Conservation (phyloP, 2,797 vertebrate genomes). For the Distichodus sexfasciatus region DNA sequence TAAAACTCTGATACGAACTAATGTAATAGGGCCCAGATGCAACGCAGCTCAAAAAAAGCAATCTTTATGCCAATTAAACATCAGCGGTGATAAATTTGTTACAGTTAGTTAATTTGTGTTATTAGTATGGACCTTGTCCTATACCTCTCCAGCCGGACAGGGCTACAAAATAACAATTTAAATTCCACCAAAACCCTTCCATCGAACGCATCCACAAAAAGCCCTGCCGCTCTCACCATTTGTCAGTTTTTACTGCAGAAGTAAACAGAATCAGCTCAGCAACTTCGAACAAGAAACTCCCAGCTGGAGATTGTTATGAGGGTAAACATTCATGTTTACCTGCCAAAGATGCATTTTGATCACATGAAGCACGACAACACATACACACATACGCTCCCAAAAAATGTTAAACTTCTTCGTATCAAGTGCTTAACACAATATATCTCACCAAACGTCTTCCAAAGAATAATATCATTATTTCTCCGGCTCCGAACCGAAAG, state of each 20-base stretch:
- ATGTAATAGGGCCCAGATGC: conserved; percentile 43
- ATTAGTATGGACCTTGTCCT: conserved; percentile 39
- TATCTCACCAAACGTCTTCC: no score
- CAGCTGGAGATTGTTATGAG: not conserved
- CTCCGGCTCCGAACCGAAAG: no score
- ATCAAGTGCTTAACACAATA: not conserved
- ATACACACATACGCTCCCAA: no score
- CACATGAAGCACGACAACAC: not conserved
- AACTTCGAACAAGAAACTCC: not conserved
- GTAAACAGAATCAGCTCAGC: conserved; percentile 3
- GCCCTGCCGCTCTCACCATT: conserved; percentile 16
- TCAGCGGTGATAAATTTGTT: conserved; percentile 39
- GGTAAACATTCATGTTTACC: conserved; percentile 15
- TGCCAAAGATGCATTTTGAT: conserved; percentile 16
- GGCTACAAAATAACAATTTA: conserved; percentile 6
- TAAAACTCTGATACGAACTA: conserved; percentile 46
- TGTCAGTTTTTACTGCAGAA: conserved; percentile 25
- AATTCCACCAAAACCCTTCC: not conserved
- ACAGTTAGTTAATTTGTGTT: conserved; percentile 21
- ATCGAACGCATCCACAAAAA: conserved; percentile 35
- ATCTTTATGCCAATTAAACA: conserved; percentile 49
- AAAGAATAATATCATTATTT: no score
- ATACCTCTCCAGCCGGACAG: conserved; percentile 31
- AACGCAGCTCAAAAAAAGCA: conserved; percentile 47
- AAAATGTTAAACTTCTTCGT: not conserved